These are phyloP conservation scores for Remorina albescens DNA, from an alignment of 2,797 vertebrate species.

Conservation along the genomic window DNA sequence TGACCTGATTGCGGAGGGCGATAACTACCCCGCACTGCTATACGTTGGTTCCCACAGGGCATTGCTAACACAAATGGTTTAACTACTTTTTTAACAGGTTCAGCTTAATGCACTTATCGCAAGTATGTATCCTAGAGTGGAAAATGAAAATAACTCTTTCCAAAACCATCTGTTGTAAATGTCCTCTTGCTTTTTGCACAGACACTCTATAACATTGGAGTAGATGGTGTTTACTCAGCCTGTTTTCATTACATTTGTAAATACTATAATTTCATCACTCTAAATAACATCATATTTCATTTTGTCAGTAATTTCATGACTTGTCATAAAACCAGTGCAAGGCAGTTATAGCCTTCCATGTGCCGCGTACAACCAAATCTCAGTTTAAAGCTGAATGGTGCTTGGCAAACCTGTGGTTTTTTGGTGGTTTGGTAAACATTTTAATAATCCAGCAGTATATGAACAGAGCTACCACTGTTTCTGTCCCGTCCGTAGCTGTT, in stretches of 20 bases:
- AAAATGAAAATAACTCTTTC: background rate
- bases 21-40: too few species aligned
- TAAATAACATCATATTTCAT: constrained; percentile 1
- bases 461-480: constrained; percentile 84
- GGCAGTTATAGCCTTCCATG: constrained; percentile 39
- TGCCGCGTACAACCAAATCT: constrained; percentile 57
- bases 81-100: background rate
- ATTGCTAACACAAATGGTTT: background rate
- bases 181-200: background rate
- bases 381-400: constrained; percentile 48
- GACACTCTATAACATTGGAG: background rate
- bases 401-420: constrained; percentile 60
- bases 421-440: constrained; percentile 77
- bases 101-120: background rate
- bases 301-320: constrained; percentile 17
- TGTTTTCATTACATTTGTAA: constrained; percentile 23
- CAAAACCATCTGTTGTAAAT: background rate
- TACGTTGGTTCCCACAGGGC: background rate
- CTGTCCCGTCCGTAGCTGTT: constrained; percentile 66
- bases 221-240: background rate
- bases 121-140: background rate
- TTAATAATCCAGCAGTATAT: constrained; percentile 76
- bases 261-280: constrained; percentile 1
- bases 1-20: background rate
- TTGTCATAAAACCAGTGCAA: constrained; percentile 26